These are phyloP conservation scores for Aproaerema taeniolella DNA, from an alignment of 2,888 invertebrate species.

Conservation along the genomic window DNA sequence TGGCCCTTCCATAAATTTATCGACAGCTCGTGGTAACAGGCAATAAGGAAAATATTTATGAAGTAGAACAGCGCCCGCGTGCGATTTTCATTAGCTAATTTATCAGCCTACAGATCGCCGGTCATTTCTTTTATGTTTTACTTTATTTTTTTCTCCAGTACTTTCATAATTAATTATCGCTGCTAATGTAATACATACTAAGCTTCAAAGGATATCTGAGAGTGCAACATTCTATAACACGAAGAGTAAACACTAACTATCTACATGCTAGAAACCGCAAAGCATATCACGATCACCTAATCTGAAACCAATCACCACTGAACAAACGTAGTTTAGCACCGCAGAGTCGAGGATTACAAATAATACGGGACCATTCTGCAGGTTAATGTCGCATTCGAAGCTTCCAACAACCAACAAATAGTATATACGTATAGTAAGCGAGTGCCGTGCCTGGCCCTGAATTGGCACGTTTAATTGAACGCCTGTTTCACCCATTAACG, in stretches of 20 bases:
- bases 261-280: too few species aligned
- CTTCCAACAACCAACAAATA: constrained; percentile 1
- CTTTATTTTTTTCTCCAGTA: neutral
- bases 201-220: too few species aligned
- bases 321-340: constrained; percentile 1
- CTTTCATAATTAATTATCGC: too few species aligned
- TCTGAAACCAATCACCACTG: neutral
- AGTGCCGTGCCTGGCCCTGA: constrained; percentile 43
- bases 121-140: too few species aligned
- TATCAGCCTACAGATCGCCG: constrained; percentile 34
- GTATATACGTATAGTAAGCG: too few species aligned
- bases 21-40: constrained; percentile 73
- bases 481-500: constrained; percentile 61
- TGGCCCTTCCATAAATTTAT: constrained; percentile 72
- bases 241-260: too few species aligned
- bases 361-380: constrained; percentile 2
- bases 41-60: constrained; percentile 74
- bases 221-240: too few species aligned
- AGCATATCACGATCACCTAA: neutral
- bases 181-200: neutral
- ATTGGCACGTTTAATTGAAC: constrained; percentile 68
- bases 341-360: constrained; percentile 3
- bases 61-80: constrained; percentile 48
- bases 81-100: constrained; percentile 70
- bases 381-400: constrained; percentile 7